Percentiles rank a stretch among this genome's conserved stretches.
Conservation (phyloP, 2,888 invertebrate species). For the Julus scandinavius region DNA sequence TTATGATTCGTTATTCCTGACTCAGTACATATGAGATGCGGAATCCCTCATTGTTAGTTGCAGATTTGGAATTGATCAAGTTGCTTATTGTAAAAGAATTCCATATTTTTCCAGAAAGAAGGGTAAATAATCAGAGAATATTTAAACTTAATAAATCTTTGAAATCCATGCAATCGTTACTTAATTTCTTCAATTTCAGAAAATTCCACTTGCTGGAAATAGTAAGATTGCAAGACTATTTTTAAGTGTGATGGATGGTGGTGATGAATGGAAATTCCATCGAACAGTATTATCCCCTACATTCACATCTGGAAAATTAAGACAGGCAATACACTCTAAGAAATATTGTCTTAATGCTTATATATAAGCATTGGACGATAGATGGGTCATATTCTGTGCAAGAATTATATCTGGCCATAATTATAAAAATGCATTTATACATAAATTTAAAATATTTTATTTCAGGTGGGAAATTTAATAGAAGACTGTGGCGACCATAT, state of each 20-base stretch:
- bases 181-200: too few relatives aligned
- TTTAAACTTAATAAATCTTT: not conserved
- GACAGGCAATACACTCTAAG: too few relatives aligned
- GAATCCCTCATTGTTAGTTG: not conserved
- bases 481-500: conserved; percentile 59
- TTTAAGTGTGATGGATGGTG: not conserved
- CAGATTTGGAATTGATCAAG: conserved; percentile 39
- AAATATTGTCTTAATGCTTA: too few relatives aligned
- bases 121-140: conserved; percentile 4
- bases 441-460: not conserved
- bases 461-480: conserved; percentile 54
- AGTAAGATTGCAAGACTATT: not conserved
- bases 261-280: conserved; percentile 53
- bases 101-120: conserved; percentile 27
- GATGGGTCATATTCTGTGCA: too few relatives aligned
- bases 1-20: not conserved
- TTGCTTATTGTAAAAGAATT: conserved; percentile 31
- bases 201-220: not conserved
- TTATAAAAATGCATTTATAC: too few relatives aligned
- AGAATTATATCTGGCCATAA: too few relatives aligned
- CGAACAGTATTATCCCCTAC: conserved; percentile 51
- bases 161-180: too few relatives aligned
- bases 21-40: not conserved
- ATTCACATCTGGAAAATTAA: conserved; percentile 55
- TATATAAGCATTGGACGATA: not conserved